Conservation (phyloP, 2,888 invertebrate genomes). For the Eurytoma adleriae region DNA sequence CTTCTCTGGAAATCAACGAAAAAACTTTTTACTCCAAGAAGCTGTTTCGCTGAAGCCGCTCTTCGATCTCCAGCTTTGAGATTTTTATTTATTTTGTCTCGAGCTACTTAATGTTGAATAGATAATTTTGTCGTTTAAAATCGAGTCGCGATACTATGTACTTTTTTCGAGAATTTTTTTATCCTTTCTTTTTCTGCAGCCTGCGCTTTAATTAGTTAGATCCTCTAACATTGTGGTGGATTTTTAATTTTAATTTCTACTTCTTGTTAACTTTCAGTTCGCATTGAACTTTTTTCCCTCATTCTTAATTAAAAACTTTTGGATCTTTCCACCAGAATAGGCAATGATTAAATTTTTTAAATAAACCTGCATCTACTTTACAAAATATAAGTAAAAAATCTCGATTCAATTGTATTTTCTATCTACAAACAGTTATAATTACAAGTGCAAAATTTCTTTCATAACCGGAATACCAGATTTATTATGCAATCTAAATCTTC, state of each 20-base stretch:
- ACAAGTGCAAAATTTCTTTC: no score
- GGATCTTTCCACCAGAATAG: background rate
- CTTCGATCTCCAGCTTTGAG: background rate
- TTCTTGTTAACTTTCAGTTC: background rate
- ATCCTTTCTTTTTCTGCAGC: background rate
- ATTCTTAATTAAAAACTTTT: background rate
- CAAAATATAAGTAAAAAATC: no score
- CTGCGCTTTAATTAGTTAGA: background rate
- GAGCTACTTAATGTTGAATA: slow-evolving; percentile 11
- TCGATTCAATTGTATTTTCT: no score
- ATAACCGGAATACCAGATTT: no score
- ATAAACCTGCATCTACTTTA: background rate
- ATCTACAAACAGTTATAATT: no score
- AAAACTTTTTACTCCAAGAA: slow-evolving; percentile 31
- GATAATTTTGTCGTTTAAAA: background rate
- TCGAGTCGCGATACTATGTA: no score
- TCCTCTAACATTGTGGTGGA: background rate
- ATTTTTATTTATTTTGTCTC: slow-evolving; percentile 29
- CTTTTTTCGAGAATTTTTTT: background rate
- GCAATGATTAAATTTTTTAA: background rate
- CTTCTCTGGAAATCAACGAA: slow-evolving; percentile 30
- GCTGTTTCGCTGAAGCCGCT: background rate
- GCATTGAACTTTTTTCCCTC: background rate
- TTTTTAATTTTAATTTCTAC: background rate
- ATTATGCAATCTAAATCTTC: no score